phyloP scores from a whole-genome alignment of 2,113 vertebrate genomes.

The Saimiri boliviensis region DNA sequence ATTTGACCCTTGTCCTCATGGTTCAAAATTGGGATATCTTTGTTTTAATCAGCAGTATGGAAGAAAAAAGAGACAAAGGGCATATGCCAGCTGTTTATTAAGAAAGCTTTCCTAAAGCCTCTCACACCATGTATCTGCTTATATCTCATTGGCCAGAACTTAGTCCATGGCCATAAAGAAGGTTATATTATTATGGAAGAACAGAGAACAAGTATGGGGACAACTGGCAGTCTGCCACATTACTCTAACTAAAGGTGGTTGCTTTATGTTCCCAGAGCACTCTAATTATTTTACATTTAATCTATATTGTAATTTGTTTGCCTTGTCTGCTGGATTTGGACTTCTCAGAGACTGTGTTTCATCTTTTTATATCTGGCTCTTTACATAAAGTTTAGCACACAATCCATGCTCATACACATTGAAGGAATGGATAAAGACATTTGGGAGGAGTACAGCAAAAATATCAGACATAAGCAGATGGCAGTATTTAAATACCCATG shows the following conservation, averaged over 20 bases:
- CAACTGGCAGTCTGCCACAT: background rate
- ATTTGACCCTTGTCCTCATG: background rate
- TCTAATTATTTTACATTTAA: background rate
- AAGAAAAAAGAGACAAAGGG: background rate
- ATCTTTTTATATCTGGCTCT: background rate
- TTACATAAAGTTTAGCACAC: background rate
- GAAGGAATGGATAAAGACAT: background rate
- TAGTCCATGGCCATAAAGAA: background rate
- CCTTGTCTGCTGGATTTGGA: background rate
- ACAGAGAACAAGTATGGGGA: background rate
- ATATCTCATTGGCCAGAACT: background rate
- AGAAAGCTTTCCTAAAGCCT: background rate
- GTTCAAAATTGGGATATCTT: background rate
- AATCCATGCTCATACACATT: background rate
- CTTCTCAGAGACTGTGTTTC: background rate
- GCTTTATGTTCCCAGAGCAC: background rate
- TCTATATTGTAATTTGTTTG: background rate
- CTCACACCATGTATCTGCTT: background rate
- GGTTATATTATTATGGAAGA: background rate
- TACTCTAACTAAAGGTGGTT: background rate
- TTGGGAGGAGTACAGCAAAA: slow-evolving; percentile 20
- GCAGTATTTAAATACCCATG: background rate
- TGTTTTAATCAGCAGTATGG: background rate
- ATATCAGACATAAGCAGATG: background rate
- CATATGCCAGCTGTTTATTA: background rate